These are phyloP conservation scores for Antigone vipio DNA, from an alignment of 2,113 vertebrate species.

Conservation along the genomic window DNA sequence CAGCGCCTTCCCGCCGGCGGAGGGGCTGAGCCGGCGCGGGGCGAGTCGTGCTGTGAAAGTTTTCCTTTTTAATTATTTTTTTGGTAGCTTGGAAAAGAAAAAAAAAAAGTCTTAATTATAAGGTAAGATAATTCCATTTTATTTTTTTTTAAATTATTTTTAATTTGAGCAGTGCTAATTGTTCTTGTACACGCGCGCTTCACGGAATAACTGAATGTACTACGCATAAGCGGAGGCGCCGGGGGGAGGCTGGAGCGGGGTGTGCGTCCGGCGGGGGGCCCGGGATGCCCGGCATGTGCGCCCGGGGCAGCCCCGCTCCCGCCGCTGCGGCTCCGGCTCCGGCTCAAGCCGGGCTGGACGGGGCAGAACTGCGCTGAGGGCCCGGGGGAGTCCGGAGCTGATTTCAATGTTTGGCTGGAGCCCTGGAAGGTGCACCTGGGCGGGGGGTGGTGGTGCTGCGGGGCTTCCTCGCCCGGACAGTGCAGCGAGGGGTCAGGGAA, in stretches of 20 bases:
- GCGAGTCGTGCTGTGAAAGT: conserved; percentile 9
- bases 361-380: neutral
- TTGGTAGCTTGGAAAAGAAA: neutral
- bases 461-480: neutral
- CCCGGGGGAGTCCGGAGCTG: neutral
- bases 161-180: neutral
- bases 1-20: conserved; percentile 71
- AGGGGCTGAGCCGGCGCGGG: conserved; percentile 40
- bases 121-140: conserved; percentile 71
- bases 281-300: neutral
- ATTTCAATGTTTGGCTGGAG: fast-evolving
- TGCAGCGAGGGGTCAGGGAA: neutral
- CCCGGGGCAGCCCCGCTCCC: neutral
- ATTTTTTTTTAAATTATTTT: neutral
- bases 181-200: neutral
- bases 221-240: neutral
- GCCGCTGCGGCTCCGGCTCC: neutral
- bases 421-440: neutral
- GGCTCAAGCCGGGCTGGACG: neutral
- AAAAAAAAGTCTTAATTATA: neutral
- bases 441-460: neutral
- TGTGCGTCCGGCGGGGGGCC: neutral
- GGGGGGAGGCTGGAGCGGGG: neutral
- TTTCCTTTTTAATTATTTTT: neutral
- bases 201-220: neutral